Evolutionary conservation across 1,140 invertebrate genomes (phyloP).

Genomic region (Tetraneura akinire): DNA sequence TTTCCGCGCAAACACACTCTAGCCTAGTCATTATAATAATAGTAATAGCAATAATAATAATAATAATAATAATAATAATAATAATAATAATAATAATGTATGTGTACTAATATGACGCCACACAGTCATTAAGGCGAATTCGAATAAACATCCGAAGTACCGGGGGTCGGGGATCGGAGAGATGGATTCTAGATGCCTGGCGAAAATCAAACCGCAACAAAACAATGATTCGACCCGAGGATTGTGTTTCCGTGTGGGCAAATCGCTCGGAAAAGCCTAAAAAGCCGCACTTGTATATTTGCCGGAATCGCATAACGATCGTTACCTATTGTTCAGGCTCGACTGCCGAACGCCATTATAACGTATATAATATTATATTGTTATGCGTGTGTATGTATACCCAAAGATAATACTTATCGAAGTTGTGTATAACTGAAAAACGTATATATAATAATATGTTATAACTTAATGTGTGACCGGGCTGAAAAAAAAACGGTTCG

Average conservation of each 20-base stretch:
- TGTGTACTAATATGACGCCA: no score
- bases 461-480: no score
- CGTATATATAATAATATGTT: no score
- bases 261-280: conserved; percentile 10
- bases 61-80: no score
- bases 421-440: no score
- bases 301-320: background rate
- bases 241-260: conserved; percentile 9
- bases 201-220: conserved; percentile 29
- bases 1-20: conserved; percentile 14
- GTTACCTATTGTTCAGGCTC: background rate
- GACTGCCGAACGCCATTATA: background rate
- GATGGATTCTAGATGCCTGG: background rate
- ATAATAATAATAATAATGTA: no score
- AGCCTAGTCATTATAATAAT: conserved; percentile 2
- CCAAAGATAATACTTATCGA: no score
- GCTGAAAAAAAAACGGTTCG: no score
- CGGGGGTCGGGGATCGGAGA: background rate
- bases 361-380: conserved; percentile 20
- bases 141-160: background rate
- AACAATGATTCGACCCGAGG: conserved; percentile 14
- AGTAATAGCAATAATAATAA: no score
- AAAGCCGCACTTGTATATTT: background rate
- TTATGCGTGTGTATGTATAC: no score
- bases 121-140: background rate